A percentile compares a stretch with the other conserved stretches of the same genome.
These are phyloP conservation scores for Urocitellus parryii DNA, from an alignment of 2,113 vertebrate species.

Conservation along the genomic window DNA sequence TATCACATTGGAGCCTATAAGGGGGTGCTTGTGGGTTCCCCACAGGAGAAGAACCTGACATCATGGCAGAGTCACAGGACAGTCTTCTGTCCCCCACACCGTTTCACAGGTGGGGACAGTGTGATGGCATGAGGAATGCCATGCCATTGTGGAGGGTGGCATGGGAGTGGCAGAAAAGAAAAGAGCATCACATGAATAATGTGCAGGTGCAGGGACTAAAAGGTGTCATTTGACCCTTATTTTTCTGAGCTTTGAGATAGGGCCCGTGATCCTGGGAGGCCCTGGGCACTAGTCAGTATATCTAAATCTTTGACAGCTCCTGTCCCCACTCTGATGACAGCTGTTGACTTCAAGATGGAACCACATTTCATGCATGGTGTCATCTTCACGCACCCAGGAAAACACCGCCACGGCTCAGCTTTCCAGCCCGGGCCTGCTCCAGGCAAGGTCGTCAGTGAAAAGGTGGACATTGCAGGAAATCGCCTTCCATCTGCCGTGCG, in stretches of 20 bases:
- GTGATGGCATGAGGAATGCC: neutral
- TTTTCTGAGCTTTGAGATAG: neutral
- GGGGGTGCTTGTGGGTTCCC: too few species aligned
- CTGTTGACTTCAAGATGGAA: neutral
- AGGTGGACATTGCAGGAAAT: too few species aligned
- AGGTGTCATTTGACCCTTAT: neutral
- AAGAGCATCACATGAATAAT: neutral
- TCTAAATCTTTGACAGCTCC: neutral
- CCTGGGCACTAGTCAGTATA: neutral
- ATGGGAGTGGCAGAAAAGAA: neutral
- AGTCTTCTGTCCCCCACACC: neutral
- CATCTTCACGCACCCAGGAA: neutral
- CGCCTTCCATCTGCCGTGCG: too few species aligned
- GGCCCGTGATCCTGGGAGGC: neutral
- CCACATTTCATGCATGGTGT: too few species aligned
- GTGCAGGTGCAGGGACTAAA: neutral
- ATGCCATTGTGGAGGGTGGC: rapidly evolving
- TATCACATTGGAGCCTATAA: neutral
- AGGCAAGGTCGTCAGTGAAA: too few species aligned
- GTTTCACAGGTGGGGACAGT: neutral
- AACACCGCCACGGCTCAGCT: rapidly evolving
- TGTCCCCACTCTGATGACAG: too few species aligned
- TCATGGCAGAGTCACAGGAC: neutral
- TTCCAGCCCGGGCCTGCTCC: neutral
- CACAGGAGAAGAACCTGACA: neutral